Evolutionary conservation across 2,797 vertebrate species (phyloP).

Genomic region (Onychomys torridus): DNA sequence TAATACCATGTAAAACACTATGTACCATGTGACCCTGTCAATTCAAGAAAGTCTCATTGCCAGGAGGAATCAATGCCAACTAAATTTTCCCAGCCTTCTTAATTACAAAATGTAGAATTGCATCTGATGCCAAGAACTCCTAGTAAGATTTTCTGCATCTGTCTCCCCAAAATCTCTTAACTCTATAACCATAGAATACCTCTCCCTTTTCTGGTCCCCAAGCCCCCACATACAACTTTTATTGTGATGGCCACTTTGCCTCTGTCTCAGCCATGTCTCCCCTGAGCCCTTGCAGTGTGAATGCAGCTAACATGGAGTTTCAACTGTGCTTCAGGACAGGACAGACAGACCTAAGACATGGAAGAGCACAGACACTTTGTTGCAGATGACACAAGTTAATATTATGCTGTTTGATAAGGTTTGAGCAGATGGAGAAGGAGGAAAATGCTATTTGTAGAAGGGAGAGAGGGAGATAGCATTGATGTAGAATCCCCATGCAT

Average conservation of each 20-base stretch:
- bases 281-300: neutral
- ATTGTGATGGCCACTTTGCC: fast-evolving
- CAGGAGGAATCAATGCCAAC: neutral
- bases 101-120: neutral
- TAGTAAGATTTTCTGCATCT: neutral
- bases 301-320: neutral
- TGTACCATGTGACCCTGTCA: fast-evolving
- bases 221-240: neutral
- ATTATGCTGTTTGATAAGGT: neutral
- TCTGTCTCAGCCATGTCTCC: fast-evolving
- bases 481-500: fast-evolving
- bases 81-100: neutral
- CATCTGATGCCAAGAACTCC: neutral
- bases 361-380: neutral
- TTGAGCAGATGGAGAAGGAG: neutral
- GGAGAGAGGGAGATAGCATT: neutral
- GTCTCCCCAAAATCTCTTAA: neutral
- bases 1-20: neutral
- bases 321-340: neutral
- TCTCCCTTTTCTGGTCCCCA: neutral
- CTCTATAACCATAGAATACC: neutral
- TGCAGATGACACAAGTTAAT: neutral
- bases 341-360: fast-evolving
- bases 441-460: neutral
- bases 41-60: neutral